Evolutionary conservation across 2,888 invertebrate genomes (phyloP), one percentile per base, ranked within the genome.

Genomic region (Melieria omissa): DNA sequence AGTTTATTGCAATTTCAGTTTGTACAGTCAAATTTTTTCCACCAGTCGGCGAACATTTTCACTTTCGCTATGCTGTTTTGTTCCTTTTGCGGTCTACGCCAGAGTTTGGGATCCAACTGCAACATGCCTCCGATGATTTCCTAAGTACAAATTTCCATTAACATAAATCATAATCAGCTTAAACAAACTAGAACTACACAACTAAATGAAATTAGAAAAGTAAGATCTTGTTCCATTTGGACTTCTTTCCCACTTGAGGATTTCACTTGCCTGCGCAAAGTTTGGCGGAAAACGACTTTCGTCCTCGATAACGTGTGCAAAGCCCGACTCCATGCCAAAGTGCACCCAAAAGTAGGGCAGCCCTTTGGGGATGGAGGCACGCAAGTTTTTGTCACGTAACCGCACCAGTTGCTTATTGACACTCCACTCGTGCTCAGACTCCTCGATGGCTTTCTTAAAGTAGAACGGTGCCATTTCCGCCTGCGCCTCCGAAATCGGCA

Each of bases 231-330:
- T 12, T 4, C 29, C 4, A 42, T 41, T 8, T 41, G 44, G 8
- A n/a, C 4, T 41, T 29, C 29, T 29, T 29, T 29, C 29, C 29
- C 29, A 29, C 29, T 29, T 2, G 29, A 29, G 4, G 4, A 3
- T 46, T 0, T 10, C 42, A 42, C 9, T 65, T 86, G 94, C 95
- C 89, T 95, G 93, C 5, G 96, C 99, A 90, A 98, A 99, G 86
- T 94, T 93, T 66, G 85, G 88, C 0, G 97, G 95, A 87, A 99
- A 99, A 54, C 91, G 85, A 70, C 91, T 89, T 83, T 96, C 95
- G 86, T 99, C 95, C 88, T 99, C 99, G 81, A 99, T 96, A 0
- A 99, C 95, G 88, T 99, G 99, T 62, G 97, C 99, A 88, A 93
- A 99, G 1, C 99, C 99, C 66, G 93, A 91, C 58, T 94, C 92